Conservation (phyloP, 2,888 invertebrate genomes). For the Dermolepida albohirtum region DNA sequence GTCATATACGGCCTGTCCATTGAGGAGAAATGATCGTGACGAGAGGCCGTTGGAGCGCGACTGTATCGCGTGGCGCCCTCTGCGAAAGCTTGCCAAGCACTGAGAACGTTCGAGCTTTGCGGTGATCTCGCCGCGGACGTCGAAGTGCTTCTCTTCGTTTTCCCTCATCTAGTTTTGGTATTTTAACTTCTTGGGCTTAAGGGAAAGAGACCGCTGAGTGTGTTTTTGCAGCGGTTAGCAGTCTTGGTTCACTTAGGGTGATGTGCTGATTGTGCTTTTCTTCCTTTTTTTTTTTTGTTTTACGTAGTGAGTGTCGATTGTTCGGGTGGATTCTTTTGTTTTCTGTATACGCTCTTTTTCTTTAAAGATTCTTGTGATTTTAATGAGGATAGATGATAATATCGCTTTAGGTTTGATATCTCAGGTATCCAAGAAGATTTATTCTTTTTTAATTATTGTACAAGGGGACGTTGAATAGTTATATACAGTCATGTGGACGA, state of each 20-base stretch:
- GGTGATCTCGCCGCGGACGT: not conserved
- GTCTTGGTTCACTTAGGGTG: not conserved
- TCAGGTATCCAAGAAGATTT: too few relatives aligned
- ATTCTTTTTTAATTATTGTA: too few relatives aligned
- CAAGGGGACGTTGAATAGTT: too few relatives aligned
- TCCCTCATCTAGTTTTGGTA: too few relatives aligned
- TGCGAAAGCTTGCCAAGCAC: conserved; percentile 34
- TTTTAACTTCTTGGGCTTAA: too few relatives aligned
- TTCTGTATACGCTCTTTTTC: not conserved
- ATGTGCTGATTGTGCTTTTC: conserved; percentile 39
- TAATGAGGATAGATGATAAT: not conserved
- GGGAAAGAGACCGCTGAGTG: too few relatives aligned
- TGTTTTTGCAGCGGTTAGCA: too few relatives aligned
- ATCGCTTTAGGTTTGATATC: not conserved
- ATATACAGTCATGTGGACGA: too few relatives aligned
- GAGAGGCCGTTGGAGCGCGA: not conserved
- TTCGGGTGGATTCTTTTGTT: too few relatives aligned
- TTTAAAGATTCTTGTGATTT: not conserved
- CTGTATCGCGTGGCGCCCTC: conserved; percentile 19
- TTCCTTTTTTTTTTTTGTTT: not conserved
- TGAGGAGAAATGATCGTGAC: conserved; percentile 15
- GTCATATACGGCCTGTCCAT: conserved; percentile 12
- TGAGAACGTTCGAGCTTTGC: conserved; percentile 3
- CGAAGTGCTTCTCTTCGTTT: not conserved
- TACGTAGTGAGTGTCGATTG: conserved; percentile 1